Base-by-base conservation (phyloP, 2,888 invertebrate species). In the Drosophila atripex region DNA sequence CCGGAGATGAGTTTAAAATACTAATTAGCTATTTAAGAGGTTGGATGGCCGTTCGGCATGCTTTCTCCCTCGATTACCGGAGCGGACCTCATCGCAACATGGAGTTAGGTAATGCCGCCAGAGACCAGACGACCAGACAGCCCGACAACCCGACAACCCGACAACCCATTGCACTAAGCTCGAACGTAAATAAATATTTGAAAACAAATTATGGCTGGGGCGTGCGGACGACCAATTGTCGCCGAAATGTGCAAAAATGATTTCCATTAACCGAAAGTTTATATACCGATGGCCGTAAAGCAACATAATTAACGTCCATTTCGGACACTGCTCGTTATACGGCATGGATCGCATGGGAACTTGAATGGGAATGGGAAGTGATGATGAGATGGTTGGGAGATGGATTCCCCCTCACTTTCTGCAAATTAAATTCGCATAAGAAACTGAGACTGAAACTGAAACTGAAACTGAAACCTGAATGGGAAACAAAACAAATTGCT, bases 371-470 rank as follows among this genome's bases (percentile, higher is more conserved):
- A 14, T 38, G 38, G 35, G 38, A 38, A 38, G 38, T 14, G 8
- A 7, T 38, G 14, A 21, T 3, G 21, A 23, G 21, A 23, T 23
- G 21, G 21, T 21, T n/a, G n/a, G n/a, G 21, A 23, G 21, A 23
- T 23, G 21, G 4, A 5, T 14, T 58, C 50, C 43, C 39, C 32
- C 71, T 71, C 61, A 53, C 51, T 61, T 70, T 54, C 61, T 52
- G 56, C 61, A 61, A 71, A 71, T 71, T 71, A 71, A 71, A 71
- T 71, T 72, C 71, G 49, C 72, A 63, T 71, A 71, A 71, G 52
- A 38, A 35, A 49, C 30, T 11, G 25, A 35, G 18, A 30, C n/a
- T 35, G 6, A 35, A n/a, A 35, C 35, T n/a, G n/a, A 45, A 35
- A 35, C n/a, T 14, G 61, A 45, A 38, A 32, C 7, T 30, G 32